A percentile compares a stretch with the other conserved stretches of the same genome.
Conservation (phyloP, 2,113 vertebrate species). For the Talpa occidentalis region DNA sequence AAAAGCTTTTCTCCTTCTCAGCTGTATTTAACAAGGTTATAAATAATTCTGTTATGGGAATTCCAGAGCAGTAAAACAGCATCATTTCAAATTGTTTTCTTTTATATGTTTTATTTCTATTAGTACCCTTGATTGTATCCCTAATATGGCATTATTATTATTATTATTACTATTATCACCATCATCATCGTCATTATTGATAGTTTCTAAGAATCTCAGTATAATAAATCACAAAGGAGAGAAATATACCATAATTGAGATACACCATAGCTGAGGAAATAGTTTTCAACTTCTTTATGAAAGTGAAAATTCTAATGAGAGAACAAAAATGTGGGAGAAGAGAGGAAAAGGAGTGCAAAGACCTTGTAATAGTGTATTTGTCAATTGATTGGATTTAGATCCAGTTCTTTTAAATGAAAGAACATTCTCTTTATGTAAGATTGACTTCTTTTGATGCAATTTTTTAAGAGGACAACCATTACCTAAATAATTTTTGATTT, state of each 20-base stretch:
- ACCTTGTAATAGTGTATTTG: not conserved
- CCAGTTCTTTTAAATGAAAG: not conserved
- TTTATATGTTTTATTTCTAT: not conserved
- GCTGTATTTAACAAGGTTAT: slow-evolving; percentile 44
- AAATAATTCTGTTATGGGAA: slow-evolving; percentile 58
- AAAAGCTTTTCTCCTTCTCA: slow-evolving; percentile 48
- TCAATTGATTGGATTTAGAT: not conserved
- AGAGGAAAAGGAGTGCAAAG: not conserved
- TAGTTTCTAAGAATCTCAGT: not conserved
- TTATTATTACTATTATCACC: not conserved
- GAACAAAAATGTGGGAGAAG: not conserved
- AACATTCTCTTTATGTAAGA: not conserved
- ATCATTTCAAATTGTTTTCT: not conserved
- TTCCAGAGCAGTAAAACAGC: not conserved
- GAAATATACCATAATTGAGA: not conserved
- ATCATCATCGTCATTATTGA: not conserved
- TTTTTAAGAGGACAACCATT: not conserved
- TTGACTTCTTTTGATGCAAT: not conserved
- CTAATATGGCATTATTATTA: not conserved
- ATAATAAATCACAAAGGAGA: not conserved
- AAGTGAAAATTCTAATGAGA: not conserved
- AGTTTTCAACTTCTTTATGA: not conserved
- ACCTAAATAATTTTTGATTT: slow-evolving; percentile 3
- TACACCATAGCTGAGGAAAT: not conserved
- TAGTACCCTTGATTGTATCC: not conserved